Evolutionary conservation across 2,888 invertebrate genomes (phyloP), one percentile per base, ranked within the genome.

Genomic region (Mythimna lalbum): DNA sequence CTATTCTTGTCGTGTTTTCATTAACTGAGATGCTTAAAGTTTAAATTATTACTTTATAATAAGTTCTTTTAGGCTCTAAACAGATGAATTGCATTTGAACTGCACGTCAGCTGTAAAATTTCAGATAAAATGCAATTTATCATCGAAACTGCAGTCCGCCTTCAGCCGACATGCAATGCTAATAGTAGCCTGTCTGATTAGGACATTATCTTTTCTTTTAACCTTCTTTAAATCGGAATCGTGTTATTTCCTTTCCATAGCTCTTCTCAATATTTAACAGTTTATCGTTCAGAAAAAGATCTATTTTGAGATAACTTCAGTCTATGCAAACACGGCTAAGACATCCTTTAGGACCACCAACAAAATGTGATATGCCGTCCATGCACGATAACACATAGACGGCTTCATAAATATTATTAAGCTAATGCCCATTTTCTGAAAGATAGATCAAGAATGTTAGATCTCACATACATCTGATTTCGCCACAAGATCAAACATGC

Each of bases 351-450:
- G 33, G 61, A 59, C 6, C 62, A 61, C 21, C 68, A 73, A 43
- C 23, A 10, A 67, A 66, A 61, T 80, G 68, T 80, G 63, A 75
- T 75, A 65, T 53, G 76, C 76, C 77, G 77, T 80, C 77, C 77
- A 52, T 31, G 52, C 47, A 63, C n/a, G 21, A 73, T 66, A 49
- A 55, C 36, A 69, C 59, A 49, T 49, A 53, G 63, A 75, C 56
- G 69, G 68, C 77, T 53, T 63, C 23, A 60, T 60, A 61, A 63
- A 56, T 56, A 60, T 19, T 65, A 6, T 66, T 39, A 73, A 14
- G 50, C 39, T 12, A 53, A 47, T 43, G 27, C 50, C 21, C 14
- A 17, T 9, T 47, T 52, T 68, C 50, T 76, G 76, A 33, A 47
- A 52, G 36, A 2, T 2, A 17, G 12, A 49, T n/a, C 31, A 61